These are phyloP conservation scores for Heteractis magnifica DNA, from an alignment of 92 coral and sea anemone species.

Conservation along the genomic window DNA sequence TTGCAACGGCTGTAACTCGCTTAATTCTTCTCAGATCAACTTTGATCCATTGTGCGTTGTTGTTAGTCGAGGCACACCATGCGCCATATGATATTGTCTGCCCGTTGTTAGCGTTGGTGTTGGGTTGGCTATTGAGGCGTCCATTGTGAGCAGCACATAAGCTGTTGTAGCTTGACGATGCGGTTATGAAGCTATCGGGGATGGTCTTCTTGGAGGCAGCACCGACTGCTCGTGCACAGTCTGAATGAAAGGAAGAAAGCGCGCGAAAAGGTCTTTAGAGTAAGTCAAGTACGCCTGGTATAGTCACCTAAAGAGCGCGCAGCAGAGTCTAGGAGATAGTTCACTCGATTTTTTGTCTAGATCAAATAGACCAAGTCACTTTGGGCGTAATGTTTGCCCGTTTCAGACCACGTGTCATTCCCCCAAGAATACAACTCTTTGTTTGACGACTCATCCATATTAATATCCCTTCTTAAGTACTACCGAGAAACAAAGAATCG, in stretches of 20 bases:
- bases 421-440: not conserved
- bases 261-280: too few relatives aligned
- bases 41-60: slow-evolving; percentile 62
- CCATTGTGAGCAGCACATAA: slow-evolving; percentile 45
- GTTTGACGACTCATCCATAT: not conserved
- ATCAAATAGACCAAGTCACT: not conserved
- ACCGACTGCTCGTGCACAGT: slow-evolving; percentile 54
- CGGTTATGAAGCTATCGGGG: slow-evolving; percentile 55
- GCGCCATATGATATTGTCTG: slow-evolving; percentile 42
- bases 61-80: slow-evolving; percentile 53
- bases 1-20: slow-evolving; percentile 68
- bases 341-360: not conserved
- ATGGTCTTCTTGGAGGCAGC: slow-evolving; percentile 33
- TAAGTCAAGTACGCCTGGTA: not conserved
- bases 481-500: too few relatives aligned
- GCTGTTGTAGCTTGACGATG: slow-evolving; percentile 37
- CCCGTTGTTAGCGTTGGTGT: slow-evolving; percentile 5
- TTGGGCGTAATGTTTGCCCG: not conserved
- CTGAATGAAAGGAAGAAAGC: slow-evolving; percentile 13
- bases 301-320: not conserved
- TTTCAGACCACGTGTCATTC: not conserved
- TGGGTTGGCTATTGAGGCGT: slow-evolving; percentile 40
- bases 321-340: not conserved
- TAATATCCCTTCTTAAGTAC: too few relatives aligned
- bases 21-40: slow-evolving; percentile 32